Evolutionary conservation across 2,888 invertebrate genomes (phyloP), one percentile per base, ranked within the genome.

Genomic region (Pegoplata infirma): DNA sequence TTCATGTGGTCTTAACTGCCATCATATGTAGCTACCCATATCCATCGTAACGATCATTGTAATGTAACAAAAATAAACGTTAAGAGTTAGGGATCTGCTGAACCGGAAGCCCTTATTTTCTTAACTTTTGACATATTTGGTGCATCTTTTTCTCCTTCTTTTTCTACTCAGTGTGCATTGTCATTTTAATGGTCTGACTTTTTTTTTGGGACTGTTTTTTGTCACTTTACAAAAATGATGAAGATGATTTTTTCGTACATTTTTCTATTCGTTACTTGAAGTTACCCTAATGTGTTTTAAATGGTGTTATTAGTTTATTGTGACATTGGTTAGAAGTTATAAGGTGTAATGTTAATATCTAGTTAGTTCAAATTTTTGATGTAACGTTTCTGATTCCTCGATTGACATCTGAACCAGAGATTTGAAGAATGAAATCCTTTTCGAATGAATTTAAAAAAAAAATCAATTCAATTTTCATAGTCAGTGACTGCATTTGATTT

Each of bases 51-150:
- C 49, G 53, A 69, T 74, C 58, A 46, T 44, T 68, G 25, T 58
- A 53, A 74, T 77, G 61, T 51, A 67, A 61, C 49, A 56, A 36
- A 67, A 56, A 49, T 19, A 44, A 53, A 55, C 44, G n/a, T 44
- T 58, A 32, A 36, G 40, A 66, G 21, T 16, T 8, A 59, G 64
- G 68, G 78, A 74, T 78, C 74, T 64, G 51, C 36, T 59, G 14
- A 47, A 68, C 74, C 74, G 78, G 78, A 78, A 78, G 74, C 78
- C 74, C 74, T 69, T 74, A 78, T 74, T 69, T 74, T 78, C 64
- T 68, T 36, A 69, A 74, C 63, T 74, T 58, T 69, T 78, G 78
- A 78, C 64, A 53, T 69, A 69, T 78, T 74, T 74, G 78, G 58
- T 78, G 74, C 78, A 77, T 73, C 72, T 59, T n/a, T n/a, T n/a